Conservation (phyloP, 2,888 invertebrate genomes). For the Taphrorychus bicolor region DNA sequence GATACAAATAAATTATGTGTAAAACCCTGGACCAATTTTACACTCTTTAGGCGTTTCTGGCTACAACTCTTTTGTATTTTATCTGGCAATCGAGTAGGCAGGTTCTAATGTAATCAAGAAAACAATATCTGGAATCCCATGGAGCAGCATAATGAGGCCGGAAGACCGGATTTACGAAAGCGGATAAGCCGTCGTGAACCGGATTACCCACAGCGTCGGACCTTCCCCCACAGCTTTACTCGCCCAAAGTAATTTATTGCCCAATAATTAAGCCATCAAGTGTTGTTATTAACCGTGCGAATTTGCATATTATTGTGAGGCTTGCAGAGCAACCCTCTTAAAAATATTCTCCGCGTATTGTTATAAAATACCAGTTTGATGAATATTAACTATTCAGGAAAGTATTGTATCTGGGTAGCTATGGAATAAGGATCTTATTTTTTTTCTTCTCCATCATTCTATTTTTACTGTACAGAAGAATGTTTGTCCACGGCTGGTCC, state of each 20-base stretch:
- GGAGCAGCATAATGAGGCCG: slow-evolving; percentile 58
- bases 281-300: slow-evolving; percentile 29
- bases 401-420: too few species aligned
- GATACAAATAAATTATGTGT: too few species aligned
- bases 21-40: too few species aligned
- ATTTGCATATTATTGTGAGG: slow-evolving; percentile 24
- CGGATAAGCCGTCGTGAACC: slow-evolving; percentile 55
- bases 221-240: slow-evolving; percentile 30
- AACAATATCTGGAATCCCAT: slow-evolving; percentile 61
- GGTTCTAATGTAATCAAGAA: slow-evolving; percentile 60
- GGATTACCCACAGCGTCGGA: slow-evolving; percentile 41
- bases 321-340: background rate
- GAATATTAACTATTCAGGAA: too few species aligned
- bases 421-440: too few species aligned
- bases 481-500: too few species aligned
- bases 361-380: too few species aligned
- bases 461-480: too few species aligned
- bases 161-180: slow-evolving; percentile 49
- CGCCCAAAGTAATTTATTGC: slow-evolving; percentile 52
- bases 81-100: background rate
- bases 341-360: background rate
- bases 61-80: background rate
- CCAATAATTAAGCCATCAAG: slow-evolving; percentile 51
- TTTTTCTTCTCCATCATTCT: too few species aligned
- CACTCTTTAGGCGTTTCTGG: background rate